Evolutionary conservation across 35 echinoderm and acorn worm genomes (phyloP).

Genomic region (Amphiura filiformis): DNA sequence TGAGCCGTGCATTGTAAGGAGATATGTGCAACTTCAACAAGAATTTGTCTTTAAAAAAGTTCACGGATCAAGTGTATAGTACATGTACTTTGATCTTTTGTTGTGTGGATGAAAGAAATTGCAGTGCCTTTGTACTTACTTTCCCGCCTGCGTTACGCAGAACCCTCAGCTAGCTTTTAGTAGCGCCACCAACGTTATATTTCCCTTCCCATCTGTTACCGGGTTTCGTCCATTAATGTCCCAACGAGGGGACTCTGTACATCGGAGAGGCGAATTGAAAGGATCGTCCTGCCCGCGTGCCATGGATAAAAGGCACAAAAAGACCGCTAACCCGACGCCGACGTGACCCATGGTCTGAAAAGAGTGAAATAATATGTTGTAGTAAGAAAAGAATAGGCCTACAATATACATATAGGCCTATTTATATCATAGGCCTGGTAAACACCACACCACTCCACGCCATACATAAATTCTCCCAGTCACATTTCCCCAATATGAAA

Average conservation of each 20-base stretch:
- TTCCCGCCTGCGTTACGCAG: conserved; percentile 46
- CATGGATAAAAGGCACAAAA: background rate
- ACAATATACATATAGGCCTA: no score
- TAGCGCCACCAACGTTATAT: conserved; percentile 69
- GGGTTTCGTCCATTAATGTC: background rate
- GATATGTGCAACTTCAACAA: no score
- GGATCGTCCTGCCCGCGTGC: background rate
- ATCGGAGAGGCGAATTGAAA: conserved; percentile 9
- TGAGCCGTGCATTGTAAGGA: no score
- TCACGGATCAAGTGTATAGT: no score
- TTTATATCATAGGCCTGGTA: no score
- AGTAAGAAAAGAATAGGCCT: no score
- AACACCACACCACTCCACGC: no score
- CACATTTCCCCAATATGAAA: no score
- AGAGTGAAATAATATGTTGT: background rate
- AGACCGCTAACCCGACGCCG: background rate
- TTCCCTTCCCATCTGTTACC: conserved; percentile 33
- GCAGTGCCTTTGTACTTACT: conserved; percentile 35
- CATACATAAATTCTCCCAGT: no score
- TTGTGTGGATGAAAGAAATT: no score
- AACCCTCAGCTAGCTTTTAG: conserved; percentile 69
- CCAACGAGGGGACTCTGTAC: conserved; percentile 20
- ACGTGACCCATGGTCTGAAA: background rate
- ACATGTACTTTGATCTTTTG: no score
- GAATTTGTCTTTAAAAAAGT: no score